Evolutionary conservation across 2,113 vertebrate genomes (phyloP).

Genomic region (Trichechus manatus): DNA sequence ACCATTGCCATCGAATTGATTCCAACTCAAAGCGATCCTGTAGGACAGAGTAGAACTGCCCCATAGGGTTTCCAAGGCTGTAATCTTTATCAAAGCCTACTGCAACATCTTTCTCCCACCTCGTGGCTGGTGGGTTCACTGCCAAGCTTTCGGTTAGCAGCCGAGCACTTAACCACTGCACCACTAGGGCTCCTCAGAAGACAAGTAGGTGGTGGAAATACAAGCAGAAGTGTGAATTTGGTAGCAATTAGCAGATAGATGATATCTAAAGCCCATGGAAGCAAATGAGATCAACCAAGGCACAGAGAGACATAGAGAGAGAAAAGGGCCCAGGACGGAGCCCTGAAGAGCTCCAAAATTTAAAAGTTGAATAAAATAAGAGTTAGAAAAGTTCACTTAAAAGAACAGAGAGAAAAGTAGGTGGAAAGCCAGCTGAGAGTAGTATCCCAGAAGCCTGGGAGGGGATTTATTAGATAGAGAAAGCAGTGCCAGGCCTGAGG

Average conservation of each 20-base stretch:
- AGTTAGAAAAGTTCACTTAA: background rate
- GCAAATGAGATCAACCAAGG: background rate
- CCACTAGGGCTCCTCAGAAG: too few species aligned
- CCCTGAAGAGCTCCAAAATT: background rate
- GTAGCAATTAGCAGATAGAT: background rate
- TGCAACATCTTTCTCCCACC: too few species aligned
- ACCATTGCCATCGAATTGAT: too few species aligned
- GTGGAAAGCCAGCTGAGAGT: background rate
- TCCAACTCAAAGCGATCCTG: too few species aligned
- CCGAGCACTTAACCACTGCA: too few species aligned
- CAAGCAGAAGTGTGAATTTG: too few species aligned
- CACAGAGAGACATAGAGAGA: background rate
- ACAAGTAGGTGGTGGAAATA: background rate
- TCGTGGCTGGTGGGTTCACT: too few species aligned
- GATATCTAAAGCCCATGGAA: background rate
- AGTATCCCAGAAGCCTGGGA: background rate
- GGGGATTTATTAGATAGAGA: too few species aligned
- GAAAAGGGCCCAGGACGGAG: background rate
- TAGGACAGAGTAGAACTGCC: too few species aligned
- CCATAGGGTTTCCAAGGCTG: too few species aligned
- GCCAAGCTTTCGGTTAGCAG: too few species aligned
- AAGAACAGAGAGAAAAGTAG: background rate
- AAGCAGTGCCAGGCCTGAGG: background rate
- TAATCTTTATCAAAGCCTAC: too few species aligned
- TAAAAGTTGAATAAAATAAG: background rate